Base-by-base conservation (phyloP, 2,113 vertebrate species). In the Oenanthe melanoleuca region DNA sequence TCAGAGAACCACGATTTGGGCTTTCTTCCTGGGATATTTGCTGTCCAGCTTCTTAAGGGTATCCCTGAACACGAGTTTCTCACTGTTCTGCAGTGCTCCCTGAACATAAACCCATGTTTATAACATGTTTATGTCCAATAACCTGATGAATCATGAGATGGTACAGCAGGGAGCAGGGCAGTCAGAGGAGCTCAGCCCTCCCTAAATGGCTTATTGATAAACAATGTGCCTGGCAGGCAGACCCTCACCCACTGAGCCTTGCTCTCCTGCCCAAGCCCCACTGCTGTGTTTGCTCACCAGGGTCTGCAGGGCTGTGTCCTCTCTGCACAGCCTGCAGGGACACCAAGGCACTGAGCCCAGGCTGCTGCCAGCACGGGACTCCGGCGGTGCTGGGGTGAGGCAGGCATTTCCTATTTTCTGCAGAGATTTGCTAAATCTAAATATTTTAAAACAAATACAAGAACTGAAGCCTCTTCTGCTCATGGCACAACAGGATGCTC, bases 121-220 rank as follows among this genome's bases (percentile, higher is more conserved):
- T 37, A 37, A 37, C 34, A 37, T 37, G 34, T 37, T 37, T 37
- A 8, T 37, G 34, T 47, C 38, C 67, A 63, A 6, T 23, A 53
- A 47, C 42, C 33, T 53, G 40, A 8, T 42, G 63, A 28, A 38
- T 38, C 1, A 0, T 44, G 61, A 38, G 57, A 45, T 50, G 17
- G 7, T 52, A 31, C 29, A 49, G 56, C 60, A 9, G 0, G 0
- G 47, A n/a, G 24, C 42, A 11, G 20, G 0, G 5, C 33, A 57
- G 18, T 3, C 1, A 0, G 33, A 87, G 61, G 33, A 88, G 28
- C 42, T 44, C 33, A 59, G 50, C 20, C 40, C 40, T 79, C 80
- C 60, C 52, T 52, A 42, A 78, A 83, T 2, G 42, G 12, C 22
- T 77, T 84, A 34, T 65, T 61, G 21, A 69, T 57, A 64, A 86